These are phyloP conservation scores for Dendrolimus houi DNA, from an alignment of 2,888 invertebrate genomes.

Conservation along the genomic window DNA sequence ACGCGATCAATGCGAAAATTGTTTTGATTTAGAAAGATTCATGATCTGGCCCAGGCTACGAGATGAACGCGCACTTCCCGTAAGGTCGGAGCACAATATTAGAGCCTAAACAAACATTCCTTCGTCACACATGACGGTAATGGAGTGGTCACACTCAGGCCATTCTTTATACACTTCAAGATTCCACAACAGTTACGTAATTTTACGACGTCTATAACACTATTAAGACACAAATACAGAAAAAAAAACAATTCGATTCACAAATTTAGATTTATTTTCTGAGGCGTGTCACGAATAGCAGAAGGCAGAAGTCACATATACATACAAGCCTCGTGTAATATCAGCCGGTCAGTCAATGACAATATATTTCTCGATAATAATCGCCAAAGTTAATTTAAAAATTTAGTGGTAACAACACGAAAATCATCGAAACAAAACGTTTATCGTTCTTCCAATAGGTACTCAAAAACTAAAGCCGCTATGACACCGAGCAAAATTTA, in stretches of 20 bases:
- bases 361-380: constrained; percentile 69
- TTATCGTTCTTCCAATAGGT: constrained; percentile 53
- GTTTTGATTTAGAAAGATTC: constrained; percentile 70
- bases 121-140: constrained; percentile 75
- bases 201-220: constrained; percentile 70
- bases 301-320: constrained; percentile 75
- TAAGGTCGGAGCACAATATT: constrained; percentile 69
- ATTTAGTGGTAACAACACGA: constrained; percentile 53
- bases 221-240: constrained; percentile 71
- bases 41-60: constrained; percentile 69
- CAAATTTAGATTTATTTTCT: constrained; percentile 73
- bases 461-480: constrained; percentile 62
- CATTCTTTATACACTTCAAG: constrained; percentile 72
- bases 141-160: constrained; percentile 75
- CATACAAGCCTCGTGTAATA: constrained; percentile 78
- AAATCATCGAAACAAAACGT: constrained; percentile 57
- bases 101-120: constrained; percentile 76
- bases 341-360: constrained; percentile 78
- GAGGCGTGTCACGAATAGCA: constrained; percentile 77
- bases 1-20: constrained; percentile 69
- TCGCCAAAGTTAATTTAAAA: constrained; percentile 51
- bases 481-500: constrained; percentile 75
- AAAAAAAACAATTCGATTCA: constrained; percentile 66
- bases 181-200: constrained; percentile 77
- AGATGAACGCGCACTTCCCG: constrained; percentile 68